Evolutionary conservation across 2,797 vertebrate genomes (phyloP), one percentile per base, ranked within the genome.

Genomic region (Hozukius guyotensis): DNA sequence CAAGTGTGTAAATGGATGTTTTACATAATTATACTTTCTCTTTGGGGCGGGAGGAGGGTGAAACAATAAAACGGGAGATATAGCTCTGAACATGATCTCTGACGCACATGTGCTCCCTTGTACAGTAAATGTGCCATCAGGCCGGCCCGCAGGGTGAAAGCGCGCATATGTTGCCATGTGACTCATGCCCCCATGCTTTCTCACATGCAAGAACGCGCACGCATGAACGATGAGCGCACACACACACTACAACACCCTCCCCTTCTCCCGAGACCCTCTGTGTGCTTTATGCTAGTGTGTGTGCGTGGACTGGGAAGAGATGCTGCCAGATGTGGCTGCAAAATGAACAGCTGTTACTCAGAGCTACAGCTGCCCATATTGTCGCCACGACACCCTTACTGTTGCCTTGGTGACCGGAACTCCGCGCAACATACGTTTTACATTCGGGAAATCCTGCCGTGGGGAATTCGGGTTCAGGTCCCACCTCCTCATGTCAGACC

Each of bases 281-380:
- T 75, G 65, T 49, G 76, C 76, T 53, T 25, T 27, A 8, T 77
- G 64, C 24, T 2, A 63, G 32, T 61, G 60, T 72, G 63, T 52
- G 31, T 52, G 56, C 2, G 75, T 36, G 80, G 69, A 82, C 64
- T 27, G 78, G 75, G 72, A 57, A 18, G 73, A 72, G 71, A 65
- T 57, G 80, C 77, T 52, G 87, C 91, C 94, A 96, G 94, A 95
- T 95, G 95, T 94, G 94, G 82, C 89, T 92, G 90, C 88, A 91
- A 94, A 52, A 88, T 78, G 87, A 95, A 83, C 95, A 95, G 94
- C 92, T 96, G 95, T 91, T 93, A 32, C 88, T 91, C 85, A 9
- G 81, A 66, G 78, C 81, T 80, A 65, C 93, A 91, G 93, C 92
- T 94, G 93, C 87, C 84, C 59, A 14, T 87, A 77, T 81, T 61